Percentiles rank a stretch among this genome's conserved stretches.
Evolutionary conservation across 2,113 vertebrate species (phyloP).

Genomic region (Meriones unguiculatus): DNA sequence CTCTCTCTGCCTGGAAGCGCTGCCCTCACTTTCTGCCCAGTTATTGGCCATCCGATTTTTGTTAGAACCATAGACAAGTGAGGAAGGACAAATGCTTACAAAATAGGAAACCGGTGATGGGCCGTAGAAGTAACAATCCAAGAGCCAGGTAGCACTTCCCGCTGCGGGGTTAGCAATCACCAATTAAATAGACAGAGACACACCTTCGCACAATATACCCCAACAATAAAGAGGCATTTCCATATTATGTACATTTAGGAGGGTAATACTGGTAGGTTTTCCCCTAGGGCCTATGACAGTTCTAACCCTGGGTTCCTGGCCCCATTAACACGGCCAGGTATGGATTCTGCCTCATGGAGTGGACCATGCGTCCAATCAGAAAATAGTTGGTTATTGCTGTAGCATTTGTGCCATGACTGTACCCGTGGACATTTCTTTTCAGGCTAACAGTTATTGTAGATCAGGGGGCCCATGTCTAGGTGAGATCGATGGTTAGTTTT

Average conservation of each 20-base stretch:
- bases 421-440: neutral
- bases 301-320: neutral
- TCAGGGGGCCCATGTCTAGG: neutral
- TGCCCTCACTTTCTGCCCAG: no score
- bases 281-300: neutral
- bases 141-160: no score
- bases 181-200: no score
- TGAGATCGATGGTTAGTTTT: neutral
- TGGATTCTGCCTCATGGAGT: neutral
- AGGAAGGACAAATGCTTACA: no score
- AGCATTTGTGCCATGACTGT: neutral
- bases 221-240: neutral
- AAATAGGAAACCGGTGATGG: no score
- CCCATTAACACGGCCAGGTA: neutral
- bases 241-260: neutral
- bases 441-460: neutral
- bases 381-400: neutral
- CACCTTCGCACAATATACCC: no score
- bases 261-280: neutral
- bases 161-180: no score
- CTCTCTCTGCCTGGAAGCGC: no score
- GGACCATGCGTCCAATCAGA: neutral
- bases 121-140: no score
- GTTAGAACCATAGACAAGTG: no score
- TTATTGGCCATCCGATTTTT: no score